Conservation (phyloP, 2,888 invertebrate genomes). For the Acanthopleura granulata region DNA sequence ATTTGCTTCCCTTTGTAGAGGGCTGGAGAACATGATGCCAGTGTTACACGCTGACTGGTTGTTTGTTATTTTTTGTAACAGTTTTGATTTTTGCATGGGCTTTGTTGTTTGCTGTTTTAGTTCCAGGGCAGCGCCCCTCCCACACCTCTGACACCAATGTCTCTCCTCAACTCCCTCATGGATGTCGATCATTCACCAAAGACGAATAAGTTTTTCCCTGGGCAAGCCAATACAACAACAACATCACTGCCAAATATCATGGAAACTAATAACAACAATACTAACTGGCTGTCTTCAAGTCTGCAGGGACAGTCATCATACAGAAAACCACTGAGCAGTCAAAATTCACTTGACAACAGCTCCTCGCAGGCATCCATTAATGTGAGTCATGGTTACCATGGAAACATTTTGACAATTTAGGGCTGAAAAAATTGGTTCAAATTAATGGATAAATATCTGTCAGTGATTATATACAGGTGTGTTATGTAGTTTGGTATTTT, state of each 20-base stretch:
- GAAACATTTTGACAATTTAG: no score
- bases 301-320: not conserved
- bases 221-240: not conserved
- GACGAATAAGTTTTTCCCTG: not conserved
- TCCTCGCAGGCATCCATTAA: conserved; percentile 21
- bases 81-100: conserved; percentile 3
- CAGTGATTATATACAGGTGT: no score
- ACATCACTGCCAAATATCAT: not conserved
- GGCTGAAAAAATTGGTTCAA: not conserved
- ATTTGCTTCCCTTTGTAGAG: no score
- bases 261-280: not conserved
- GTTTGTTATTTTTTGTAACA: not conserved
- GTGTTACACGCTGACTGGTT: not conserved
- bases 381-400: conserved; percentile 25
- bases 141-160: not conserved
- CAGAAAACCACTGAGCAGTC: not conserved
- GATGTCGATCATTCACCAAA: not conserved
- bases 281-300: not conserved
- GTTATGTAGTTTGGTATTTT: no score
- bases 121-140: not conserved
- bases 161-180: not conserved
- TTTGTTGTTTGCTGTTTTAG: not conserved
- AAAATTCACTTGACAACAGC: conserved; percentile 12
- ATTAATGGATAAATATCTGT: no score
- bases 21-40: no score